phyloP scores from a whole-genome alignment of 2,888 invertebrate species.

The Dusona sp. region DNA sequence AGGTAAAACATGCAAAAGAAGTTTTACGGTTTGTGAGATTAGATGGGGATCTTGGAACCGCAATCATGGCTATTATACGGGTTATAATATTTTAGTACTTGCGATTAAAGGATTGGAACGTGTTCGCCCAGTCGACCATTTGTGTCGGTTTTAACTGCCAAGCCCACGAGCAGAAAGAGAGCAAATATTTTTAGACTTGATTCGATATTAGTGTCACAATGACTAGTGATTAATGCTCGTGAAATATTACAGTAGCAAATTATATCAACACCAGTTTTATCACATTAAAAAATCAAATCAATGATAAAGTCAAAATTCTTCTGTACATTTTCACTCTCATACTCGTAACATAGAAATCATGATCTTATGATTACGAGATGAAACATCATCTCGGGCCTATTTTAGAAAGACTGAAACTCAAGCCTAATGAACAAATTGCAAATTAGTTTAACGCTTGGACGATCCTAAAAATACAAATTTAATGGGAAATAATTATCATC shows the following conservation, averaged over 20 bases:
- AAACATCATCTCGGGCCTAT: not conserved
- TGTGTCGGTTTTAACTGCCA: constrained; percentile 7
- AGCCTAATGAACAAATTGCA: not conserved
- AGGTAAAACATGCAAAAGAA: constrained; percentile 74
- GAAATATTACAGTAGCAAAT: not conserved
- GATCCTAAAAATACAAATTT: not conserved
- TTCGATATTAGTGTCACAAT: constrained; percentile 26
- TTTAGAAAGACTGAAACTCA: not conserved
- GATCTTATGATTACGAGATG: too few relatives aligned
- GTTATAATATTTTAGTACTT: constrained; percentile 78
- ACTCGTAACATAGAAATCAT: not conserved
- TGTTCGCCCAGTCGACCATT: constrained; percentile 68
- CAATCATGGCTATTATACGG: constrained; percentile 76
- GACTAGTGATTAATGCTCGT: not conserved
- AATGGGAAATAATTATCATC: too few relatives aligned
- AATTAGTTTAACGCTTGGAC: not conserved
- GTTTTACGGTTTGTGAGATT: constrained; percentile 78
- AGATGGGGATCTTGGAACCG: constrained; percentile 75
- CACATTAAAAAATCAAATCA: not conserved
- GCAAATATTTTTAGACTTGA: constrained; percentile 13
- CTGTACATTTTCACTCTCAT: not conserved
- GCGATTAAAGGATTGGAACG: constrained; percentile 78
- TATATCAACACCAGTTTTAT: not conserved
- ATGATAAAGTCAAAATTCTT: not conserved
- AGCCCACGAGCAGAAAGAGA: constrained; percentile 13